Evolutionary conservation across 2,888 invertebrate genomes (phyloP).

Genomic region (Polymixis lichenea): DNA sequence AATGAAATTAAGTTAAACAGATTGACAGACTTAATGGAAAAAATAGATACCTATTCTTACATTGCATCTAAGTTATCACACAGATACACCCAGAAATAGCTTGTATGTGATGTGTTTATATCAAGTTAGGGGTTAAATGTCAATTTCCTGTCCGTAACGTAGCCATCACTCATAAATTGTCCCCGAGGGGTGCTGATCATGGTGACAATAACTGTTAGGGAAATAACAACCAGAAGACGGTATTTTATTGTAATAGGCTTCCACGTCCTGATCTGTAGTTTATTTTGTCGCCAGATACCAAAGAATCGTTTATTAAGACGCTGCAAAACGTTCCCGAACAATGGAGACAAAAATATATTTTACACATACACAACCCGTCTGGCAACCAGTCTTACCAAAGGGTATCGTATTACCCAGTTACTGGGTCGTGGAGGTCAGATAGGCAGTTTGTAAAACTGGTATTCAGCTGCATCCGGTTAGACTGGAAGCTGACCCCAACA

Average conservation of each 20-base stretch:
- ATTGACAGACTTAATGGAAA: not conserved
- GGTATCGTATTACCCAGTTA: too few relatives aligned
- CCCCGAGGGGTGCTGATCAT: not conserved
- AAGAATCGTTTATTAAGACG: not conserved
- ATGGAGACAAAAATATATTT: not conserved
- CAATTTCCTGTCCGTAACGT: conserved; percentile 48
- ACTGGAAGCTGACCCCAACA: too few relatives aligned
- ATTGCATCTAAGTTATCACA: not conserved
- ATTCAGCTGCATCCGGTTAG: too few relatives aligned
- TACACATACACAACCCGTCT: too few relatives aligned
- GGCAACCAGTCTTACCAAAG: too few relatives aligned
- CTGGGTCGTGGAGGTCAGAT: too few relatives aligned
- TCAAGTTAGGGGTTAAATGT: conserved; percentile 15
- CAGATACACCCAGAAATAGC: not conserved
- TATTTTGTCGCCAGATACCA: not conserved
- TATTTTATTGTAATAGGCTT: not conserved
- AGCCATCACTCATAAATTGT: not conserved
- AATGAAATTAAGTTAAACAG: not conserved
- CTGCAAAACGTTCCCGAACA: not conserved
- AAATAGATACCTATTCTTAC: not conserved
- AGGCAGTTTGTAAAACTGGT: too few relatives aligned
- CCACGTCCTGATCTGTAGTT: too few relatives aligned
- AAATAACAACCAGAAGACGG: not conserved
- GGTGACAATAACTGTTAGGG: not conserved
- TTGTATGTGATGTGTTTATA: not conserved